Evolutionary conservation across 2,797 vertebrate genomes (phyloP).

Genomic region (Tympanoctomys barrerae): DNA sequence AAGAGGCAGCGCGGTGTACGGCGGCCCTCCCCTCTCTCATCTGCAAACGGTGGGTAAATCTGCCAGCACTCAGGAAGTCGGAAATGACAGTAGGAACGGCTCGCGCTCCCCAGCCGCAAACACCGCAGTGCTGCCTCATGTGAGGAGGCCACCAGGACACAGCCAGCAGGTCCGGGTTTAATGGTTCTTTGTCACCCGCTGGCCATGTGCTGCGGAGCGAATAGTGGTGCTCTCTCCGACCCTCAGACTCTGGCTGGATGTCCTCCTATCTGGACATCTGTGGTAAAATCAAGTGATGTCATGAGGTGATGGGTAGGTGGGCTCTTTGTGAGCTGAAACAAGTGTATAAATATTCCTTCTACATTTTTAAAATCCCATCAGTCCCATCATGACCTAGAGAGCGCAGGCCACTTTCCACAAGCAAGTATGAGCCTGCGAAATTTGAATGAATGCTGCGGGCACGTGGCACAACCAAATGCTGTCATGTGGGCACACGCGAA

Average conservation of each 20-base stretch:
- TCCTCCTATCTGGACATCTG: neutral
- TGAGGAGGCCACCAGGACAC: neutral
- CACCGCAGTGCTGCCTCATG: neutral
- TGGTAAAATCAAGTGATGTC: neutral
- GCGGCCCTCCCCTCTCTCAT: conserved; percentile 29
- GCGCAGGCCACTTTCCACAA: conserved; percentile 25
- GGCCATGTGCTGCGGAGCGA: neutral
- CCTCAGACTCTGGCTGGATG: neutral
- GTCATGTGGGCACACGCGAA: neutral
- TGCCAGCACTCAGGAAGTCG: neutral
- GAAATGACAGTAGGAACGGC: neutral
- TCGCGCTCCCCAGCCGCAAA: neutral
- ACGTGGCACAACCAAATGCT: neutral
- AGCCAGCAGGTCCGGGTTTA: neutral
- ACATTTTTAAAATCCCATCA: conserved; percentile 12
- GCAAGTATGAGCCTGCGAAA: conserved; percentile 11
- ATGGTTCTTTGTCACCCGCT: neutral
- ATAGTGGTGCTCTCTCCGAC: conserved; percentile 11
- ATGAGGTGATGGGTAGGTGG: neutral
- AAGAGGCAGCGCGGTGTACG: neutral
- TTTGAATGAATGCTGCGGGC: conserved; percentile 24
- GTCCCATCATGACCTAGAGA: conserved; percentile 35
- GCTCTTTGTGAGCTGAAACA: conserved; percentile 25
- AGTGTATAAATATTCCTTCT: conserved; percentile 20
- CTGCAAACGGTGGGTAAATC: conserved; percentile 44